Evolutionary conservation across 2,888 invertebrate genomes (phyloP).

Genomic region (Sphaerophoria rueppellii): DNA sequence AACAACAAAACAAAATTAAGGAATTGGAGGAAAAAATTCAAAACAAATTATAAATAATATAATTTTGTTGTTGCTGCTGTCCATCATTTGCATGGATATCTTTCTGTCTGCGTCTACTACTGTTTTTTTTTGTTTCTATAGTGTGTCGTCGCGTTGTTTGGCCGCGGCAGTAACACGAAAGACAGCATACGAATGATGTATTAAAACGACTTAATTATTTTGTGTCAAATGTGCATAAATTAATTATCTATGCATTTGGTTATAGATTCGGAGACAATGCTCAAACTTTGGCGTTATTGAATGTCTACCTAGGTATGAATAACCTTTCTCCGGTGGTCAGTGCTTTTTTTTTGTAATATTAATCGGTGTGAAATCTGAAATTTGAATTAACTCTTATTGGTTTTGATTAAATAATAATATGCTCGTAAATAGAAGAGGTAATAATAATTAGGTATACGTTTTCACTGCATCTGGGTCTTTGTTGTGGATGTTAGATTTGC

Average conservation of each 20-base stretch:
- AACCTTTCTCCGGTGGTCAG: constrained; percentile 56
- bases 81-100: constrained; percentile 2
- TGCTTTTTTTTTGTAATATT: not conserved
- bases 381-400: constrained; percentile 50
- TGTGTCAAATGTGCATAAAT: constrained; percentile 60
- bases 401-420: constrained; percentile 39
- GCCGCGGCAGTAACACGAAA: not conserved
- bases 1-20: not conserved
- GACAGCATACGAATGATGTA: constrained; percentile 58
- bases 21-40: constrained; percentile 47
- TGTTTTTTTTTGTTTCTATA: not conserved
- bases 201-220: constrained; percentile 66
- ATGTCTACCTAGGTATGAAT: not conserved
- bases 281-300: constrained; percentile 30
- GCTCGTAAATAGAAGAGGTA: not conserved
- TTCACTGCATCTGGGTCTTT: constrained; percentile 32
- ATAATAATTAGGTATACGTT: constrained; percentile 44
- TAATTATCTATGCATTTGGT: constrained; percentile 32
- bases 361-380: constrained; percentile 69
- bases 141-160: constrained; percentile 25
- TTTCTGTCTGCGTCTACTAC: constrained; percentile 23
- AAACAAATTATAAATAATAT: constrained; percentile 66
- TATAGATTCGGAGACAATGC: constrained; percentile 42
- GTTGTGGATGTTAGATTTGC: constrained; percentile 38
- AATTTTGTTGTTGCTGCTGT: constrained; percentile 37